Percentiles rank a stretch among this genome's conserved stretches.
phyloP scores from a whole-genome alignment of 2,888 invertebrate species.

The Lamproptera curius region DNA sequence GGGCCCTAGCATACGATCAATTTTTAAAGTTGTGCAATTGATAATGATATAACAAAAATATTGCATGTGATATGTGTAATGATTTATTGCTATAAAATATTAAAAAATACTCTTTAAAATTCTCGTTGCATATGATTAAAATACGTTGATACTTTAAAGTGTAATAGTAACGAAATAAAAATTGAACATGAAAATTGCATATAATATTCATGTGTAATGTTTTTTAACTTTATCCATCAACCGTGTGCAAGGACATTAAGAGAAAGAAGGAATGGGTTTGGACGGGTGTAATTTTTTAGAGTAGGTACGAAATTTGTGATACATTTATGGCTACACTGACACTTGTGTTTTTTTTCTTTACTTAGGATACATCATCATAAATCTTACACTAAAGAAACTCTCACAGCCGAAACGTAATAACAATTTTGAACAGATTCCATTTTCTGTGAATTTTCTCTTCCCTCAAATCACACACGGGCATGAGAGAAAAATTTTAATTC shows the following conservation, averaged over 20 bases:
- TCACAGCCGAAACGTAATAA: conserved; percentile 69
- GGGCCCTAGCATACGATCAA: conserved; percentile 4
- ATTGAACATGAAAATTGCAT: no score
- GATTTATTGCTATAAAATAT: background rate
- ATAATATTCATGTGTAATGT: no score
- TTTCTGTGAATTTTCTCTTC: background rate
- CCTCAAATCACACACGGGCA: conserved; percentile 25
- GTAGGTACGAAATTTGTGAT: conserved; percentile 34
- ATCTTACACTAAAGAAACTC: conserved; percentile 55
- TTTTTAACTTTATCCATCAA: no score
- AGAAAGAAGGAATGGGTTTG: conserved; percentile 34
- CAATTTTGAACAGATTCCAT: conserved; percentile 42
- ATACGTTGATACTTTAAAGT: no score
- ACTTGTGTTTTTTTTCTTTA: conserved; percentile 29
- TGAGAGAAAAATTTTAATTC: conserved; percentile 19
- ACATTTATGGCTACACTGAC: conserved; percentile 37
- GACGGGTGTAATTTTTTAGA: conserved; percentile 53
- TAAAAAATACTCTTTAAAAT: no score
- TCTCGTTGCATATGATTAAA: no score
- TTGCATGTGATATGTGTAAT: background rate
- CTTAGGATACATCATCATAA: conserved; percentile 24
- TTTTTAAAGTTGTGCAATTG: background rate
- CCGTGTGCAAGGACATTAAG: conserved; percentile 15
- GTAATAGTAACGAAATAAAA: no score
- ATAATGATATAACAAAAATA: background rate